Base-by-base conservation (phyloP, 2,797 vertebrate species). In the Nyctibius grandis region DNA sequence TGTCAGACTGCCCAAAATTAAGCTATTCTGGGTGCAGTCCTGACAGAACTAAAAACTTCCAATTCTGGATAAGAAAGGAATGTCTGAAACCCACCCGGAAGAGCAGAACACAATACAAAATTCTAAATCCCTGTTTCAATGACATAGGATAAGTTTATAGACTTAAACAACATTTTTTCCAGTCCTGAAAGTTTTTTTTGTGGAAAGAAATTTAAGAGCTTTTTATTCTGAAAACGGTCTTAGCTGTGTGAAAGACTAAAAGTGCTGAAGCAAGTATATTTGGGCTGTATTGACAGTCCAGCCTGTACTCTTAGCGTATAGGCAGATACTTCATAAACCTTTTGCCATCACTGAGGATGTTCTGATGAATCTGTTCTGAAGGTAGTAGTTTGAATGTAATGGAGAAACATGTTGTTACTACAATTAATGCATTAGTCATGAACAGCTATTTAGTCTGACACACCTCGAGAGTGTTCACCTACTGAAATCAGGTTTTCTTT, bases 391-490 rank as follows among this genome's bases (percentile, higher is more conserved):
- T 78, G 74, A 29, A 28, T 53, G 59, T 68, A 40, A 57, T 68
- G 51, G 72, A 80, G 60, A 60, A 85, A 28, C 34, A 7, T 75
- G 74, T 69, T 85, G 68, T 92, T 80, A 75, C 69, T 25, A 51
- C 61, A 72, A 26, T 84, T 86, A 80, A 85, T 88, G 68, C 91
- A 38, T 95, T 89, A 92, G 83, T 96, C 85, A 95, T 78, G 47
- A 78, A 18, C 6, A 93, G 12, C 74, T 93, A 12, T 85, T 72
- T 80, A 78, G 84, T 65, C 56, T 95, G 93, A 96, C 91, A 93
- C 88, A 82, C 94, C 93, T 94, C 0, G 8, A 87, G 86, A 94
- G 63, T 40, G 74, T 63, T 95, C 63, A 40, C 36, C 78, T 75
- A 8, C 77, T 83, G 78, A 91, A 93, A 82, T 57, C 42, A 21